These are phyloP conservation scores for Cheilosia soror DNA, from an alignment of 2,888 invertebrate species.

Conservation along the genomic window DNA sequence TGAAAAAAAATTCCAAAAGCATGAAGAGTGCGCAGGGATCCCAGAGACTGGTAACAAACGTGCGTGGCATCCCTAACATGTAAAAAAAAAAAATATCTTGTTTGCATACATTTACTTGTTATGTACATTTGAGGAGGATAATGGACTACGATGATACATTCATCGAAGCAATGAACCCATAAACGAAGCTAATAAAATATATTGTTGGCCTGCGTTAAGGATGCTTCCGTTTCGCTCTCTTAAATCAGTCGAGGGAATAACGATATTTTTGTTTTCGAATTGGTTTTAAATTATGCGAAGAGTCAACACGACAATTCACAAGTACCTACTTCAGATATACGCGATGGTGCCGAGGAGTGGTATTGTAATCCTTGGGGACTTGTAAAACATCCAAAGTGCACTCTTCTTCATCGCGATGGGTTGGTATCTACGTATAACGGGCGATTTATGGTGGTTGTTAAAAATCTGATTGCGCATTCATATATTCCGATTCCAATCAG, in stretches of 20 bases:
- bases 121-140: conserved; percentile 57
- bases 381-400: conserved; percentile 46
- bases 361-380: conserved; percentile 53
- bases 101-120: conserved; percentile 49
- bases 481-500: conserved; percentile 20
- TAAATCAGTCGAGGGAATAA: conserved; percentile 55
- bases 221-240: conserved; percentile 34
- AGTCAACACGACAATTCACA: conserved; percentile 44
- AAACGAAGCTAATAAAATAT: conserved; percentile 74
- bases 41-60: conserved; percentile 32
- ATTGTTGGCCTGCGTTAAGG: conserved; percentile 50
- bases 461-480: conserved; percentile 36
- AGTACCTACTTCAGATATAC: conserved; percentile 15
- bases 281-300: conserved; percentile 65
- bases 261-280: conserved; percentile 36
- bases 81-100: conserved; percentile 11
- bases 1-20: background rate
- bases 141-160: conserved; percentile 66
- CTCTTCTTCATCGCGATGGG: conserved; percentile 20
- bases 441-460: conserved; percentile 62
- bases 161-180: conserved; percentile 75
- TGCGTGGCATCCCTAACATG: conserved; percentile 55
- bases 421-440: conserved; percentile 24
- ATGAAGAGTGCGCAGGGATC: background rate
- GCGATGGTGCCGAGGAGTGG: conserved; percentile 6